Evolutionary conservation across 2,797 vertebrate genomes (phyloP), one percentile per base, ranked within the genome.

Genomic region (Galaxias olidus): DNA sequence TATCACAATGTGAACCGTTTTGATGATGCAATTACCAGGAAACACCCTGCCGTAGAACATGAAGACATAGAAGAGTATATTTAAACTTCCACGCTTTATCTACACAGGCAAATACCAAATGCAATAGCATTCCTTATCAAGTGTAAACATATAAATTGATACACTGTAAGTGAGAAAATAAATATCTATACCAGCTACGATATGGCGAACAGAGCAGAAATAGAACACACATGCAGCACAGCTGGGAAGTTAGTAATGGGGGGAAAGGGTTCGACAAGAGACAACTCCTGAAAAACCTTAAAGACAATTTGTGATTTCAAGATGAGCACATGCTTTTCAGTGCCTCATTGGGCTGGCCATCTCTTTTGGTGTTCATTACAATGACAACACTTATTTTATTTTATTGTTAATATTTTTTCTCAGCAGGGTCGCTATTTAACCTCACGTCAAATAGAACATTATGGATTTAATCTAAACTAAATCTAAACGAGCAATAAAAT

Each of bases 171-270:
- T 20, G 19, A 52, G 15, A 11, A 14, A 42, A 40, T 8, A 18
- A 1, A 18, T 18, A 43, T 15, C 40, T 44, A 43, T 43, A 18
- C 9, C 7, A 65, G 44, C 6, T 48, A 44, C 9, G 5, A 60
- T 57, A 69, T 54, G 48, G 52, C 19, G 54, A 7, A 54, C 30
- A 48, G 59, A 66, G 66, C 55, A 69, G 57, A 30, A 65, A 54
- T 30, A 4, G 13, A 46, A 74, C 40, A 6, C 10, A 6, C 19
- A 42, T 62, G 46, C 49, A 77, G 66, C 52, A 18, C 11, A 82
- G 77, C 54, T 71, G 61, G 44, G 14, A 47, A 42, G 59, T 85
- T 81, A 88, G 81, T 82, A n/a, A 59, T 59, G 72, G 68, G 14
- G 18, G 7, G 50, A 44, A 53, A 41, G 19, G n/a, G 51, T 53